Percentiles rank a stretch among this genome's conserved stretches.
phyloP scores from a whole-genome alignment of 2,888 invertebrate genomes.

The Himalopsyche japonica region DNA sequence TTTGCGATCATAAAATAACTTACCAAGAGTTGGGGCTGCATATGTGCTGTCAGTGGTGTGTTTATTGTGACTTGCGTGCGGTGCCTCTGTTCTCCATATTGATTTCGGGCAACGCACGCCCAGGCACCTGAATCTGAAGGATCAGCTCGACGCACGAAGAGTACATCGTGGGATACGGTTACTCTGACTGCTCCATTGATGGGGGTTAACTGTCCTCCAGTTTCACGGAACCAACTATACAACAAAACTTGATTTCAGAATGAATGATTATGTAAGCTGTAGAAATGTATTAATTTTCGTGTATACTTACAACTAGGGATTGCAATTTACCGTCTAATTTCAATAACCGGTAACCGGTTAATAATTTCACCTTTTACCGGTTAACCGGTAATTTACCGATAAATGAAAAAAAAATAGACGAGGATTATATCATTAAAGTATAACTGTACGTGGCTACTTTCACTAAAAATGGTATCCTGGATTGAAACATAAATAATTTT shows the following conservation, averaged over 20 bases:
- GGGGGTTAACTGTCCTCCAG: constrained; percentile 63
- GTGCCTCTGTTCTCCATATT: constrained; percentile 70
- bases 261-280: neutral
- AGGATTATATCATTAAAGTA: no score
- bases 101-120: constrained; percentile 74
- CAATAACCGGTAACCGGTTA: no score
- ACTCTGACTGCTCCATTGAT: constrained; percentile 64
- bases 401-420: no score
- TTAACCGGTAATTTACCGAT: no score
- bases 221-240: constrained; percentile 64
- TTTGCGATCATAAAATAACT: no score
- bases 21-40: constrained; percentile 67
- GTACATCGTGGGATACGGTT: constrained; percentile 67
- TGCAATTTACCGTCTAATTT: no score
- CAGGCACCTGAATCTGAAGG: constrained; percentile 71
- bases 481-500: no score
- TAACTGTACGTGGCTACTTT: no score
- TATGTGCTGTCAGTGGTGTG: constrained; percentile 66
- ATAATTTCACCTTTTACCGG: no score
- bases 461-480: no score
- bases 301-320: no score
- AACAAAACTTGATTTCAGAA: neutral
- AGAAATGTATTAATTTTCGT: no score
- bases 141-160: constrained; percentile 68
- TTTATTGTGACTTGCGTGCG: constrained; percentile 68